phyloP scores from a whole-genome alignment of 2,888 invertebrate species.

The Pyrrhia umbra region DNA sequence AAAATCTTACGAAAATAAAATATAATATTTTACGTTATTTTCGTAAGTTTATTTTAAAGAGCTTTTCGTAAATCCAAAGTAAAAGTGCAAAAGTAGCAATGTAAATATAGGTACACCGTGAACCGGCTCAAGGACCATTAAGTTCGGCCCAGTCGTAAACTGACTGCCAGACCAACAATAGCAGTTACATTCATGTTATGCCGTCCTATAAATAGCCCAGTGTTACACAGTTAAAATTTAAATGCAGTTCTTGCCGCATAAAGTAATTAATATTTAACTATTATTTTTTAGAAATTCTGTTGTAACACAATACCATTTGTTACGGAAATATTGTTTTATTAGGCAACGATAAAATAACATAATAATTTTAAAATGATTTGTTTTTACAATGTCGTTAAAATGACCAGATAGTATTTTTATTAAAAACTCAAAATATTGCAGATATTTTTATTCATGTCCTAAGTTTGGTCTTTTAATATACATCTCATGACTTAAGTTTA shows the following conservation, averaged over 20 bases:
- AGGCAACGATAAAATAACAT: not conserved
- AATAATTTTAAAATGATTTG: not conserved
- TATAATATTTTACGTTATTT: too few species aligned
- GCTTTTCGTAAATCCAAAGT: not conserved
- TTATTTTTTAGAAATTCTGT: not conserved
- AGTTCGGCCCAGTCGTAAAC: constrained; percentile 24
- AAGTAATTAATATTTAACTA: not conserved
- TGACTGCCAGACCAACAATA: constrained; percentile 16
- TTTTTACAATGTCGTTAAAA: not conserved
- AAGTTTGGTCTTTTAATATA: too few species aligned
- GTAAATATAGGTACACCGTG: not conserved
- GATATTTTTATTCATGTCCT: too few species aligned
- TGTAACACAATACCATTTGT: not conserved
- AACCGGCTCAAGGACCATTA: constrained; percentile 36
- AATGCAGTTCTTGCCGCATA: constrained; percentile 21
- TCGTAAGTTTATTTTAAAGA: not conserved
- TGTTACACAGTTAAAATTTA: constrained; percentile 32
- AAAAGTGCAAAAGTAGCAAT: not conserved
- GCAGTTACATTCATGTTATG: constrained; percentile 21
- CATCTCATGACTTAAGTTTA: too few species aligned
- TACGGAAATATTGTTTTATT: not conserved
- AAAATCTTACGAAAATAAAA: too few species aligned
- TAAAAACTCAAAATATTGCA: too few species aligned
- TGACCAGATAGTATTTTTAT: not conserved
- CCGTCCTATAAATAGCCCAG: constrained; percentile 22